phyloP scores from a whole-genome alignment of 2,888 invertebrate species.

The Diadromus collaris region DNA sequence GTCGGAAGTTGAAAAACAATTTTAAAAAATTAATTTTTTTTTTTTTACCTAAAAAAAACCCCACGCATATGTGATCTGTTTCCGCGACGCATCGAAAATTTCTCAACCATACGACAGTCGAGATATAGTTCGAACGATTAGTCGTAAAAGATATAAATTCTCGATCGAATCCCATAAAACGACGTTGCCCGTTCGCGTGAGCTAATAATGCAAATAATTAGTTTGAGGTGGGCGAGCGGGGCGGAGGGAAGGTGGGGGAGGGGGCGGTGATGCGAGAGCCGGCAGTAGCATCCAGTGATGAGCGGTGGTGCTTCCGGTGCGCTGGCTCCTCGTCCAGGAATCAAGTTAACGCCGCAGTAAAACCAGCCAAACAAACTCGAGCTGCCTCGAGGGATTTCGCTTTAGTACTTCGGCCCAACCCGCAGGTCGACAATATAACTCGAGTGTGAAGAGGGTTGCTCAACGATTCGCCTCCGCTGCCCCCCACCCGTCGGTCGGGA shows the following conservation, averaged over 20 bases:
- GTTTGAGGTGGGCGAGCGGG: slow-evolving; percentile 56
- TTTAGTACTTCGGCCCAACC: slow-evolving; percentile 68
- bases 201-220: slow-evolving; percentile 67
- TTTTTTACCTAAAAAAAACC: too few species aligned
- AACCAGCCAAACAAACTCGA: slow-evolving; percentile 73
- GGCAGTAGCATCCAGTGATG: slow-evolving; percentile 5
- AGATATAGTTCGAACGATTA: neutral
- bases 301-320: slow-evolving; percentile 18
- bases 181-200: slow-evolving; percentile 14
- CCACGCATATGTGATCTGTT: too few species aligned
- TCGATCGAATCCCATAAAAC: slow-evolving; percentile 43
- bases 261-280: slow-evolving; percentile 21
- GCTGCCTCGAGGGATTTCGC: slow-evolving; percentile 61
- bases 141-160: slow-evolving; percentile 1
- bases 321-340: slow-evolving; percentile 68
- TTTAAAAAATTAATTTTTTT: too few species aligned
- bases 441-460: slow-evolving; percentile 65
- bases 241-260: too few species aligned
- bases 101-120: neutral
- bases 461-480: slow-evolving; percentile 62
- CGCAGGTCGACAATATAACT: slow-evolving; percentile 68
- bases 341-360: slow-evolving; percentile 77
- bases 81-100: too few species aligned
- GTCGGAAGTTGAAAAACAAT: too few species aligned
- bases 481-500: slow-evolving; percentile 40